Evolutionary conservation across 2,113 vertebrate species (phyloP), one percentile per base, ranked within the genome.

Genomic region (Climacteris rufus): DNA sequence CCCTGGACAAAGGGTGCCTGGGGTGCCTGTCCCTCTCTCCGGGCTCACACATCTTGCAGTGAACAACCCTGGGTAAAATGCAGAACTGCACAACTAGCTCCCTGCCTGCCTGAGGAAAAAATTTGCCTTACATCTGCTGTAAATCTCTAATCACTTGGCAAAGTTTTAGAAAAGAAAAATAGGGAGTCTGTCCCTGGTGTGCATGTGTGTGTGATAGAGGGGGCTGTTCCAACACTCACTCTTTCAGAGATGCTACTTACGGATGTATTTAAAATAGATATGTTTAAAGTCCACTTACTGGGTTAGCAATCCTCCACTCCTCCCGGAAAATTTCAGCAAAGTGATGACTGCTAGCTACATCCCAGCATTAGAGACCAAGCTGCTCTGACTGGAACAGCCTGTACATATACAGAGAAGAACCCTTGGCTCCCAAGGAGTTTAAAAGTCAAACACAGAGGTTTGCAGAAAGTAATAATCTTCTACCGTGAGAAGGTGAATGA

Each of bases 151-250:
- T 44, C 24, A 27, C 16, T 59, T 60, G 30, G 5, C 30, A 79
- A 30, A 17, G 33, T 63, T 53, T 56, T 35, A 35, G 35, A 39
- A 70, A 70, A 85, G 30, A 63, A 30, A 54, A 75, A 50, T 2
- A 78, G 19, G n/a, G 21, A 89, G 3, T 19, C 14, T 76, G 17
- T 52, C 21, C 3, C 0, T 7, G 13, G 13, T 3, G 11, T 33
- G 24, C 14, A 9, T 22, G 11, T 2, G 0, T 40, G 24, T 52
- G 9, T 52, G 13, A 35, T 35, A 24, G 3, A 6, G 28, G 13
- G 6, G 12, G 7, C 20, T 57, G 45, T 89, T 10, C 70, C 44
- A 76, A 35, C 18, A 44, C 12, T 12, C 9, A 15, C 9, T 57
- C 15, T 54, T 90, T 88, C 1, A 5, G 52, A 64, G 15, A 30